Percentiles rank a stretch among this genome's conserved stretches.
phyloP scores from a whole-genome alignment of 2,113 vertebrate species.

The Zeus faber region DNA sequence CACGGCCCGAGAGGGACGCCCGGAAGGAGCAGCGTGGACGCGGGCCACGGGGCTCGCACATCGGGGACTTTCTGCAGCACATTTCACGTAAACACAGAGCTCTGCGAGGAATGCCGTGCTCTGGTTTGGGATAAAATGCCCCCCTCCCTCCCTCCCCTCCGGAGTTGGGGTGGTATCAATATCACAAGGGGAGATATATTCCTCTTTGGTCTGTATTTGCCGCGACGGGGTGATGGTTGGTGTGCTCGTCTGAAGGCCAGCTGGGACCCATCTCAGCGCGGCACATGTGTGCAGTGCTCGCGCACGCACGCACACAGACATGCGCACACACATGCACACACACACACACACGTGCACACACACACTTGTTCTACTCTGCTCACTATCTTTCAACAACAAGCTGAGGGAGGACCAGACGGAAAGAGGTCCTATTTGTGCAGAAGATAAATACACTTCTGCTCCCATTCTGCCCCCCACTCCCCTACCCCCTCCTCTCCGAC shows the following conservation, averaged over 20 bases:
- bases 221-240: slow-evolving; percentile 61
- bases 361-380: slow-evolving; percentile 52
- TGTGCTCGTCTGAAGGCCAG: slow-evolving; percentile 63
- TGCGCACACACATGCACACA: not conserved
- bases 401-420: slow-evolving; percentile 72
- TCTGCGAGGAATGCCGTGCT: slow-evolving; percentile 56
- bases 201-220: slow-evolving; percentile 61
- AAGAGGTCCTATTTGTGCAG: slow-evolving; percentile 74
- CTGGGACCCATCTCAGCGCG: slow-evolving; percentile 67
- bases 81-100: slow-evolving; percentile 47
- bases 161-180: slow-evolving; percentile 65
- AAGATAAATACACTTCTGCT: slow-evolving; percentile 77
- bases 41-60: too few relatives aligned
- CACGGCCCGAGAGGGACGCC: slow-evolving; percentile 32
- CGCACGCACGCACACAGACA: not conserved
- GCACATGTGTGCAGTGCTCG: not conserved
- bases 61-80: slow-evolving; percentile 60
- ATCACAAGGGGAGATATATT: slow-evolving; percentile 58
- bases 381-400: slow-evolving; percentile 79
- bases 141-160: too few relatives aligned
- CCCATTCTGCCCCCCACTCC: slow-evolving; percentile 66
- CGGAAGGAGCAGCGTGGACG: not conserved
- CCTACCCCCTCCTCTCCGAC: slow-evolving; percentile 69
- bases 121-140: slow-evolving; percentile 61
- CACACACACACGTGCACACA: slow-evolving; percentile 24